Evolutionary conservation across 2,797 vertebrate genomes (phyloP).

Genomic region (Serranus cabrilla): DNA sequence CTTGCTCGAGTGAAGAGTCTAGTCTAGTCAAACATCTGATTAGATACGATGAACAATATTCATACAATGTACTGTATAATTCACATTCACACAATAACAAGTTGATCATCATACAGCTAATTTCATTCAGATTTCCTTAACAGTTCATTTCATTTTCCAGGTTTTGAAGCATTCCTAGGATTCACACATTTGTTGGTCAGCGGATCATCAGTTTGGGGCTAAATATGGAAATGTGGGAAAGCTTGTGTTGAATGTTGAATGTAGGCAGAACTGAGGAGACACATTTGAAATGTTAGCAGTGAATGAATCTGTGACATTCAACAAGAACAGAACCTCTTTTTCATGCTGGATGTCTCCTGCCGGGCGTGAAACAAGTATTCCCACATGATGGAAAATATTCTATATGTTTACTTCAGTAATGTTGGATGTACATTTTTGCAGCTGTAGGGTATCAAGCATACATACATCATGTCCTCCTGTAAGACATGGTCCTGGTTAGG

Average conservation of each 20-base stretch:
- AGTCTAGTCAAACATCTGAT: constrained; percentile 15
- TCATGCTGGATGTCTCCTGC: constrained; percentile 58
- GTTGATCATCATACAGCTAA: constrained; percentile 6
- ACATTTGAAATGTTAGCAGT: constrained; percentile 24
- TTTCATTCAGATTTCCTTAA: not conserved
- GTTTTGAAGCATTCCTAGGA: constrained; percentile 25
- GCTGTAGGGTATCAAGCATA: constrained; percentile 40
- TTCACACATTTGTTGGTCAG: constrained; percentile 5
- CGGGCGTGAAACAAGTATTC: constrained; percentile 53
- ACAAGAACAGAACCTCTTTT: constrained; percentile 49
- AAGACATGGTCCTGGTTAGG: constrained; percentile 66
- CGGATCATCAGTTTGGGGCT: constrained; percentile 22
- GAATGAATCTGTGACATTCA: constrained; percentile 36
- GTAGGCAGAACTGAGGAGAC: constrained; percentile 8
- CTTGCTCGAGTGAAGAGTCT: not conserved
- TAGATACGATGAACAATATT: constrained; percentile 1
- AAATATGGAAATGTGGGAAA: constrained; percentile 26
- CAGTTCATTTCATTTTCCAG: constrained; percentile 2
- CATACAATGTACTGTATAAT: not conserved
- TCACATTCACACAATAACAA: not conserved
- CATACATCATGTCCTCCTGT: constrained; percentile 37
- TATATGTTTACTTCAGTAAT: constrained; percentile 66
- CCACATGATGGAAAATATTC: constrained; percentile 63
- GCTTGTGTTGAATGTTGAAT: constrained; percentile 27
- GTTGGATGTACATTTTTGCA: constrained; percentile 66